Percentiles rank a stretch among this genome's conserved stretches.
phyloP scores from a whole-genome alignment of 2,797 vertebrate genomes.

The Anisognathus igniventris region DNA sequence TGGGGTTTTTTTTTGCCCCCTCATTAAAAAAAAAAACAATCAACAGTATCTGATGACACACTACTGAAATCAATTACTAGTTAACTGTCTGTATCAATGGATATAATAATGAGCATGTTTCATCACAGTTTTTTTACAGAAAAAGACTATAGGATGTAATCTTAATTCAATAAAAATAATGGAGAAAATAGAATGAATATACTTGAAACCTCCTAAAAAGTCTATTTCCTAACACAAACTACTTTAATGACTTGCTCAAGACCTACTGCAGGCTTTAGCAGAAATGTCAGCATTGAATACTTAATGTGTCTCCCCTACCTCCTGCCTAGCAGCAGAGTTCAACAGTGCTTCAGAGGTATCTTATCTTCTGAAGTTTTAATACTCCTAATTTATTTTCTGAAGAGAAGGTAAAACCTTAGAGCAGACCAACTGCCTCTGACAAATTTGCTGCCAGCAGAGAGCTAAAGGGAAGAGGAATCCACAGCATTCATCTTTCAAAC shows the following conservation, averaged over 20 bases:
- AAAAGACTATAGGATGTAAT: neutral
- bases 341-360: slow-evolving; percentile 34
- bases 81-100: neutral
- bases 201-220: neutral
- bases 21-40: neutral
- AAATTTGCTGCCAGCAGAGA: neutral
- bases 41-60: neutral
- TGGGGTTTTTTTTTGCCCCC: neutral
- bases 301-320: neutral
- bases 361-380: slow-evolving; percentile 59
- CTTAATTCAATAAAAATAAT: neutral
- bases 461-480: neutral
- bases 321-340: slow-evolving; percentile 44
- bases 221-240: neutral
- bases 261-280: slow-evolving; percentile 27
- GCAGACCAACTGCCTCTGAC: neutral
- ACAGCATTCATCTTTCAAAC: neutral
- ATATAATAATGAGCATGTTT: neutral
- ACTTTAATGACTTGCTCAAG: slow-evolving; percentile 29
- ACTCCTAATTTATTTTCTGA: slow-evolving; percentile 61
- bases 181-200: neutral
- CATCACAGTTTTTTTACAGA: neutral
- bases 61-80: neutral
- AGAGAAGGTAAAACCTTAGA: slow-evolving; percentile 64
- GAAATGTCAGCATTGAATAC: neutral